These are phyloP conservation scores for Cliona cf. orientalis DNA, from an alignment of 37 sponge, comb jelly and placozoan species.

Conservation along the genomic window DNA sequence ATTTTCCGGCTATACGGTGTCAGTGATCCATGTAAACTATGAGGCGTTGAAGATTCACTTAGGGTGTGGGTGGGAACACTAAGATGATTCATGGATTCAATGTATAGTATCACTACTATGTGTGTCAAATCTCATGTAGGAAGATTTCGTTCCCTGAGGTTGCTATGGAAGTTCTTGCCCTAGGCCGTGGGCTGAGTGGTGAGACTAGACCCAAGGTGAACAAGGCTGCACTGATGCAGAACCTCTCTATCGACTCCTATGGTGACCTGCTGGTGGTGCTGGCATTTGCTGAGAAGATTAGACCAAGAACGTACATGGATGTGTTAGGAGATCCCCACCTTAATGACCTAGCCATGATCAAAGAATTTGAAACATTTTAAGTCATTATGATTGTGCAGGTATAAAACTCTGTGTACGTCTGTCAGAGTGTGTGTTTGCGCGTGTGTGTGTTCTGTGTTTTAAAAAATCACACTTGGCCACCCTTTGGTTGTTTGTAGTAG, in stretches of 20 bases:
- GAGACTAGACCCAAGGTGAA: slow-evolving; percentile 1
- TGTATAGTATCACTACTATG: no score
- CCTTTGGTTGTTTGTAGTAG: no score
- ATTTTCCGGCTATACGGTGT: no score
- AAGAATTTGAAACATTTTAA: slow-evolving; percentile 43
- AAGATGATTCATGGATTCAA: no score
- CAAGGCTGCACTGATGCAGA: slow-evolving; percentile 10
- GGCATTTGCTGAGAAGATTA: slow-evolving; percentile 72
- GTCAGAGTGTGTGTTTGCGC: no score
- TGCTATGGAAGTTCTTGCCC: slow-evolving; percentile 8
- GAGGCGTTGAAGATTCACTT: no score
- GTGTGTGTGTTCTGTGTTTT: no score
- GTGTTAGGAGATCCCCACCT: slow-evolving; percentile 62
- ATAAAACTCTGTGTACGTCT: neutral
- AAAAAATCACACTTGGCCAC: no score
- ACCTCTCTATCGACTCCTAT: slow-evolving; percentile 29
- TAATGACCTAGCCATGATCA: slow-evolving; percentile 12
- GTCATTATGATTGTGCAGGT: neutral
- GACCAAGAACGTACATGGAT: slow-evolving; percentile 47
- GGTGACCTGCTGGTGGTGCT: slow-evolving; percentile 58
- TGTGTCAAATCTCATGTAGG: no score
- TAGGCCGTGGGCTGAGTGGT: neutral
- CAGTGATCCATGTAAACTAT: no score
- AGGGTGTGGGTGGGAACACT: no score
- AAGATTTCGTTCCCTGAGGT: slow-evolving; percentile 15